phyloP scores from a whole-genome alignment of 2,888 invertebrate species.

The Blastobasis adustella region DNA sequence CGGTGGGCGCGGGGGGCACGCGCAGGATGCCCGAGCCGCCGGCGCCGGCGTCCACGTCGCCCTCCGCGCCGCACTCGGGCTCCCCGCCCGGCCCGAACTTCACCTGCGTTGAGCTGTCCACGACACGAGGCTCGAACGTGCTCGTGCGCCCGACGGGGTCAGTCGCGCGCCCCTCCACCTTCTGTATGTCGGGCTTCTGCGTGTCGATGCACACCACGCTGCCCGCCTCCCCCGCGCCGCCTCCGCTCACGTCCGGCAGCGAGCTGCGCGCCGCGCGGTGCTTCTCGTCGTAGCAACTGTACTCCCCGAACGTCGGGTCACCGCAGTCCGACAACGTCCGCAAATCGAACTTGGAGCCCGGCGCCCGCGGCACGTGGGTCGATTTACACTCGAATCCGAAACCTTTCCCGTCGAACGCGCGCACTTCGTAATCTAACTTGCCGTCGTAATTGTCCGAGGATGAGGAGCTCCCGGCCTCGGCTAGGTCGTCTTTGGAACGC shows the following conservation, averaged over 20 bases:
- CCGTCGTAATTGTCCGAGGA: constrained; percentile 78
- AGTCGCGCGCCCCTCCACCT: constrained; percentile 48
- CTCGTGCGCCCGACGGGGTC: constrained; percentile 60
- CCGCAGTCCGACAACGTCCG: constrained; percentile 71
- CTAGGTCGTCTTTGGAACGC: constrained; percentile 84
- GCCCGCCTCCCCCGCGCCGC: constrained; percentile 76
- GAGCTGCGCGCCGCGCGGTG: constrained; percentile 74
- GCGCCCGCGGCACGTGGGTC: constrained; percentile 66
- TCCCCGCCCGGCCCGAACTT: constrained; percentile 60
- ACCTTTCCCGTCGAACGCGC: constrained; percentile 70
- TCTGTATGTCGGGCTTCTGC: constrained; percentile 68
- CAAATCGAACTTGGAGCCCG: constrained; percentile 63
- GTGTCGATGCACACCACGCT: constrained; percentile 71
- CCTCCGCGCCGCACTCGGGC: constrained; percentile 59
- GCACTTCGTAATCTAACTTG: constrained; percentile 71
- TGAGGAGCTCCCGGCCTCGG: constrained; percentile 82
- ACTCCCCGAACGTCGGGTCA: constrained; percentile 76
- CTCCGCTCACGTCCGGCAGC: constrained; percentile 76
- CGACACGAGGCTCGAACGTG: constrained; percentile 66
- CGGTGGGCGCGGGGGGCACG: constrained; percentile 48
- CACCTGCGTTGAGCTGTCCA: constrained; percentile 69
- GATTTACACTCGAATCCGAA: constrained; percentile 75
- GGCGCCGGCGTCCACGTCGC: constrained; percentile 54
- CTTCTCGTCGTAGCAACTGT: constrained; percentile 79
- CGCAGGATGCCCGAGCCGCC: constrained; percentile 66